These are phyloP conservation scores for Odiellus spinosus DNA, from an alignment of 2,888 invertebrate genomes.

Conservation along the genomic window DNA sequence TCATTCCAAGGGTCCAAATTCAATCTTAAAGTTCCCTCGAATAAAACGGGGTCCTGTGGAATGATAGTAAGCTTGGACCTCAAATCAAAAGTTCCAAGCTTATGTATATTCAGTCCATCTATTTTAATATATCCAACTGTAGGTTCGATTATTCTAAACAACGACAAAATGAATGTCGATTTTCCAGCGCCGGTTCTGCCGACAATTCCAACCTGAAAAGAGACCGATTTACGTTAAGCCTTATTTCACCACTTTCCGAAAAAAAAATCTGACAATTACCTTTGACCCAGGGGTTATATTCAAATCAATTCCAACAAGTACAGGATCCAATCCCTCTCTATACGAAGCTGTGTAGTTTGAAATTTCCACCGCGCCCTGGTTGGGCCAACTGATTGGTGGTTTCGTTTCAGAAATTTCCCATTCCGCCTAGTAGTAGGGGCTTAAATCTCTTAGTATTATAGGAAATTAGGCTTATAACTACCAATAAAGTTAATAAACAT, in stretches of 20 bases:
- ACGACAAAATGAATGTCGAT: constrained; percentile 8
- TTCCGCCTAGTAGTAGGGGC: too few relatives aligned
- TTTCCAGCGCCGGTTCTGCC: constrained; percentile 27
- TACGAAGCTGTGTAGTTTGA: constrained; percentile 69
- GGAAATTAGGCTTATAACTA: too few relatives aligned
- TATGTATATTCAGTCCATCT: constrained; percentile 10
- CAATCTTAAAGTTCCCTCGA: constrained; percentile 74
- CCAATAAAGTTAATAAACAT: too few relatives aligned
- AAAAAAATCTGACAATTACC: too few relatives aligned
- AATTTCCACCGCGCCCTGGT: constrained; percentile 59
- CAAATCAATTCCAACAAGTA: constrained; percentile 62
- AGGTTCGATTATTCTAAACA: constrained; percentile 13
- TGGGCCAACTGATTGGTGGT: constrained; percentile 58
- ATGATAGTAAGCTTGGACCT: constrained; percentile 12
- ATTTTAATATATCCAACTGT: constrained; percentile 9
- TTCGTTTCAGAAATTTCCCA: constrained; percentile 23
- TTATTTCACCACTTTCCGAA: too few relatives aligned
- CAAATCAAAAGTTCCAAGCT: constrained; percentile 10
- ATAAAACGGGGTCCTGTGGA: constrained; percentile 58
- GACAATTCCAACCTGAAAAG: too few relatives aligned
- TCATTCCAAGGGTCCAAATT: constrained; percentile 78
- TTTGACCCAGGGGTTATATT: constrained; percentile 47
- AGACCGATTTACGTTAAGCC: too few relatives aligned
- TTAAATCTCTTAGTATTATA: too few relatives aligned
- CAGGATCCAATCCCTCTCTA: constrained; percentile 67